phyloP scores from a whole-genome alignment of 2,113 vertebrate species.

The Oreotrochilus melanogaster region DNA sequence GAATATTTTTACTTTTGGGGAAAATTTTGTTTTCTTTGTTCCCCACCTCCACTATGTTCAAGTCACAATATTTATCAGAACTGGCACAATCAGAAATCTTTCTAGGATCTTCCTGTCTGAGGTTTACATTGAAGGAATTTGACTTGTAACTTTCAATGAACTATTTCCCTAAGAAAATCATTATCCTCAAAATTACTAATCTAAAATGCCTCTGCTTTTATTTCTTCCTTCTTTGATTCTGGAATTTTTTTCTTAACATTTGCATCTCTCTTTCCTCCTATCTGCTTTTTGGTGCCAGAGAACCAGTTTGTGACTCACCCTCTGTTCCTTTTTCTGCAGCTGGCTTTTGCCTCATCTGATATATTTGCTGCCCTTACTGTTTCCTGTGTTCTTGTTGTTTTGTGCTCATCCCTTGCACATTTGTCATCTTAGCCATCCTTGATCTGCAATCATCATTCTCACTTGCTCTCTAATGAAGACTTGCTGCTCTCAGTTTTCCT shows the following conservation, averaged over 20 bases:
- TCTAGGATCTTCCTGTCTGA: neutral
- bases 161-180: neutral
- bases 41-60: neutral
- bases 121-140: neutral
- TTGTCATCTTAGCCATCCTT: constrained; percentile 1
- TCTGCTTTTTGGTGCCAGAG: neutral
- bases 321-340: constrained; percentile 31
- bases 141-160: neutral
- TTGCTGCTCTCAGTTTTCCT: neutral
- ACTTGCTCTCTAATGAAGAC: neutral
- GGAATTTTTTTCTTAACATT: neutral
- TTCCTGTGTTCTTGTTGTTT: constrained; percentile 49
- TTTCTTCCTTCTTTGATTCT: neutral
- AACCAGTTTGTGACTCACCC: constrained; percentile 45
- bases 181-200: neutral
- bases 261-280: neutral
- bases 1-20: neutral
- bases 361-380: constrained; percentile 28
- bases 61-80: neutral
- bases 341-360: constrained; percentile 35
- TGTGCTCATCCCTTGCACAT: neutral
- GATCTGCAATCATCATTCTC: neutral
- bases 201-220: neutral
- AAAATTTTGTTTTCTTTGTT: neutral
- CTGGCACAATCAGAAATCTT: neutral